Percentiles rank a stretch among this genome's conserved stretches.
These are phyloP conservation scores for Pantherophis alleghaniensis DNA, from an alignment of 2,797 vertebrate species.

Conservation along the genomic window DNA sequence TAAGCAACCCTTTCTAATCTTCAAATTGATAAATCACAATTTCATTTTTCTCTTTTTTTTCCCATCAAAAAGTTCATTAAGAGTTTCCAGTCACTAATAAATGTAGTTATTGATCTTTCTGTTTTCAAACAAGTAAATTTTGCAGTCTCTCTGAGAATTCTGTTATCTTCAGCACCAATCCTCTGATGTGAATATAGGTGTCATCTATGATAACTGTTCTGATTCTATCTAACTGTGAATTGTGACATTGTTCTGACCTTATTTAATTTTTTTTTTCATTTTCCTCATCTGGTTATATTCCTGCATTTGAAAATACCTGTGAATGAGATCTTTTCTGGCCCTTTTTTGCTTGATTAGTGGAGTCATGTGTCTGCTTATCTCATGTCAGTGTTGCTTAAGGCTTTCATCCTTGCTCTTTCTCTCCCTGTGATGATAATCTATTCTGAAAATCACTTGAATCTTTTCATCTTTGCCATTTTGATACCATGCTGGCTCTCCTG, in stretches of 20 bases:
- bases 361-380: background rate
- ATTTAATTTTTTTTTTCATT: background rate
- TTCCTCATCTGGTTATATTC: background rate
- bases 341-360: background rate
- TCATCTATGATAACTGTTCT: background rate
- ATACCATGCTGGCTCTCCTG: background rate
- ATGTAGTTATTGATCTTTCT: background rate
- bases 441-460: background rate
- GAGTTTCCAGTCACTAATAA: background rate
- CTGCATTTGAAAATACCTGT: background rate
- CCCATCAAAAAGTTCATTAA: background rate
- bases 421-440: background rate
- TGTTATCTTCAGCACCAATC: background rate
- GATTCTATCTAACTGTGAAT: background rate
- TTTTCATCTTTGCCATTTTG: background rate
- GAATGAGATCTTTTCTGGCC: background rate
- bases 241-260: background rate
- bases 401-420: background rate
- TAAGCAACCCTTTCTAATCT: no score
- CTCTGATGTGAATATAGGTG: background rate
- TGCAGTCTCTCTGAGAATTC: background rate
- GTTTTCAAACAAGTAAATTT: background rate
- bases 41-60: no score
- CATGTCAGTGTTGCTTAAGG: background rate
- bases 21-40: no score